phyloP scores from a whole-genome alignment of 2,888 invertebrate species.

The Epistrophe eligans region DNA sequence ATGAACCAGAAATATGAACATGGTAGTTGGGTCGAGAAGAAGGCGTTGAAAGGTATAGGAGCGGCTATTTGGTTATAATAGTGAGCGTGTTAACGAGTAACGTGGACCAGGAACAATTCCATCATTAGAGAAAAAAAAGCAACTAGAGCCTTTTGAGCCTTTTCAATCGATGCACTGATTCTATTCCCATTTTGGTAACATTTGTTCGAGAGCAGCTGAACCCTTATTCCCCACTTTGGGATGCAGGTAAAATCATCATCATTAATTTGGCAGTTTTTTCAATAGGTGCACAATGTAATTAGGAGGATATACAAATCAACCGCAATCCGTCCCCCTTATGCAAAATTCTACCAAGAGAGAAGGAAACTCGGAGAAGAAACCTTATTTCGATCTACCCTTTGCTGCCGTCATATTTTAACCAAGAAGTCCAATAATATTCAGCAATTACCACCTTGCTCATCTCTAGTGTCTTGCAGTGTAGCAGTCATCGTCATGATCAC shows the following conservation, averaged over 20 bases:
- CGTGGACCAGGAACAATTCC: neutral
- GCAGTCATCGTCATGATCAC: neutral
- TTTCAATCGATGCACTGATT: neutral
- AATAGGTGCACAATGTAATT: constrained; percentile 2
- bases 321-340: neutral
- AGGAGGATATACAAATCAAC: neutral
- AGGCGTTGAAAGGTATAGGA: neutral
- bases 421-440: no score
- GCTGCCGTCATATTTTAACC: neutral
- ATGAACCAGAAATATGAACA: neutral
- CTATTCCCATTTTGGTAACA: neutral
- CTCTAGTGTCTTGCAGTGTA: neutral
- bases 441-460: neutral
- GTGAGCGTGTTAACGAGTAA: neutral
- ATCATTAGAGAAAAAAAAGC: neutral
- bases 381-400: no score
- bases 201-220: neutral
- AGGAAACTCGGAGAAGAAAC: neutral
- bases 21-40: neutral
- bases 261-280: constrained; percentile 24
- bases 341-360: neutral
- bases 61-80: neutral
- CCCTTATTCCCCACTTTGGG: neutral
- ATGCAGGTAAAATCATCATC: constrained; percentile 17
- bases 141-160: no score